A percentile compares a stretch with the other conserved stretches of the same genome.
Evolutionary conservation across 2,888 invertebrate species (phyloP).

Genomic region (Octodonta nipae): DNA sequence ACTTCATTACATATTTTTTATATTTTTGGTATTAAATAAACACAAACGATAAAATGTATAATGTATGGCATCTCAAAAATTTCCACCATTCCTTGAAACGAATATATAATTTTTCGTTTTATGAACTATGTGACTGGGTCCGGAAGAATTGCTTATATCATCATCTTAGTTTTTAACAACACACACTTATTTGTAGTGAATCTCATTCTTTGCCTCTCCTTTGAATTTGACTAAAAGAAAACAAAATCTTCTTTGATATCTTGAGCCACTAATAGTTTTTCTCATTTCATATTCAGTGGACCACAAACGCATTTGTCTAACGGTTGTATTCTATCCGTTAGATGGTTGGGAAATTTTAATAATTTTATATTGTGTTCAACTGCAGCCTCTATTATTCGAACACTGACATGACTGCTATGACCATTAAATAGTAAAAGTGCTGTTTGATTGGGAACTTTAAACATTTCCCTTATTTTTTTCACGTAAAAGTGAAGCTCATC

Average conservation of each 20-base stretch:
- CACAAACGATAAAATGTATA: too few relatives aligned
- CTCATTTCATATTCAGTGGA: slow-evolving; percentile 10
- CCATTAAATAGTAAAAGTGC: slow-evolving; percentile 10
- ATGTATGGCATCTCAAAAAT: slow-evolving; percentile 6
- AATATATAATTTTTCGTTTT: slow-evolving; percentile 5
- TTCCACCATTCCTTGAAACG: slow-evolving; percentile 5
- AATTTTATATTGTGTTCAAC: slow-evolving; percentile 10
- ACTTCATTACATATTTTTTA: too few relatives aligned
- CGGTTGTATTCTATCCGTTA: slow-evolving; percentile 14
- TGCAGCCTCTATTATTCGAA: slow-evolving; percentile 11
- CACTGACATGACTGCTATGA: slow-evolving; percentile 13
- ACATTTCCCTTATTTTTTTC: slow-evolving; percentile 4
- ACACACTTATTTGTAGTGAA: slow-evolving; percentile 6
- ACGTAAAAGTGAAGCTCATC: slow-evolving; percentile 16
- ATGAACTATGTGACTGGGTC: slow-evolving; percentile 3
- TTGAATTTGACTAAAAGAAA: slow-evolving; percentile 6
- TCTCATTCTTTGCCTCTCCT: slow-evolving; percentile 3
- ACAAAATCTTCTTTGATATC: too few relatives aligned
- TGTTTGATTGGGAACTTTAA: slow-evolving; percentile 7
- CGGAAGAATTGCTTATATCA: slow-evolving; percentile 4
- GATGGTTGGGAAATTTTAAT: slow-evolving; percentile 12
- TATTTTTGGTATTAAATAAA: too few relatives aligned
- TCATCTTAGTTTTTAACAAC: slow-evolving; percentile 6
- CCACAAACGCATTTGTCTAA: slow-evolving; percentile 10
- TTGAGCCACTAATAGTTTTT: slow-evolving; percentile 12